Evolutionary conservation across 2,113 vertebrate species (phyloP).

Genomic region (Pluvialis apricaria): DNA sequence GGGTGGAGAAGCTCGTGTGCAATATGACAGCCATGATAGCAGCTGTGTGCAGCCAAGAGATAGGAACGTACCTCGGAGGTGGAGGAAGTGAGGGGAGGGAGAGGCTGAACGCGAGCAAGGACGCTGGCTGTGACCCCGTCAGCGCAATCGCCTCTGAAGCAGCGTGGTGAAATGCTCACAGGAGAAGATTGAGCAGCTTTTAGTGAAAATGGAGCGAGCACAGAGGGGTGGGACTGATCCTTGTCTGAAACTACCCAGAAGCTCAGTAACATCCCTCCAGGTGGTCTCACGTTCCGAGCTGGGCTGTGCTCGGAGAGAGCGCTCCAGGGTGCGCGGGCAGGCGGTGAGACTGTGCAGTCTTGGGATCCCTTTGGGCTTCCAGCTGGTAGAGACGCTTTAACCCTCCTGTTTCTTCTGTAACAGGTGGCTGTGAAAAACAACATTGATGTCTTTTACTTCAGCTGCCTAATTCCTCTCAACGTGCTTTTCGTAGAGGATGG

Average conservation of each 20-base stretch:
- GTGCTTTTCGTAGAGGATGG: conserved; percentile 99
- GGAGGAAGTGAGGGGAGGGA: background rate
- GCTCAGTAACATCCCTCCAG: background rate
- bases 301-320: background rate
- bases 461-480: conserved; percentile 95
- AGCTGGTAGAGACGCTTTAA: conserved; percentile 5
- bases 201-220: background rate
- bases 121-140: background rate
- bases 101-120: background rate
- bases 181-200: background rate
- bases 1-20: background rate
- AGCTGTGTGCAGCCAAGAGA: background rate
- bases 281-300: background rate
- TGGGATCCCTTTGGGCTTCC: background rate
- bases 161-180: background rate
- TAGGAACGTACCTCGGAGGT: background rate
- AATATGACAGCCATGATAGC: fast-evolving
- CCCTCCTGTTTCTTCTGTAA: conserved; percentile 18
- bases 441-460: conserved; percentile 99
- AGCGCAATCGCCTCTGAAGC: background rate
- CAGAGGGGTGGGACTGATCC: background rate
- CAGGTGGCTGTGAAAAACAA: conserved; percentile 99
- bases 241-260: background rate
- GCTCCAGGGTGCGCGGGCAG: fast-evolving
- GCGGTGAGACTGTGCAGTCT: background rate